phyloP scores from a whole-genome alignment of 2,797 vertebrate species.

The Chiroxiphia lanceolata region DNA sequence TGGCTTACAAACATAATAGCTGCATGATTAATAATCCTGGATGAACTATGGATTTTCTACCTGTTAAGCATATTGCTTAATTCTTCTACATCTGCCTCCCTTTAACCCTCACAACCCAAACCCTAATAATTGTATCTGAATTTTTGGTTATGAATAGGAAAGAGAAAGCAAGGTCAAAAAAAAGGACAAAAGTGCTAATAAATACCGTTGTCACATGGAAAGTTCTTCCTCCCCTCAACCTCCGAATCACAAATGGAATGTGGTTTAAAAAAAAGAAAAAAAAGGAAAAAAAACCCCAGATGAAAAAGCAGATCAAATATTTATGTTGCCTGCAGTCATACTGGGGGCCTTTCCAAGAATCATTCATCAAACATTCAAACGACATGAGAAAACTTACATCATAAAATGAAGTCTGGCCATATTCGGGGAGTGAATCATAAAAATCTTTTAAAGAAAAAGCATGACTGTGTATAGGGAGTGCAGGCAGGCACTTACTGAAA shows the following conservation, averaged over 20 bases:
- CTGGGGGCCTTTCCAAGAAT: slow-evolving; percentile 25
- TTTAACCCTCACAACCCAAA: neutral
- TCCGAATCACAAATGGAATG: neutral
- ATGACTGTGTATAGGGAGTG: neutral
- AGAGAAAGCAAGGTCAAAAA: neutral
- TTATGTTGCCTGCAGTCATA: slow-evolving; percentile 58
- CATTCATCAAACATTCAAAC: neutral
- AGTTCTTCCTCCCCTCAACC: neutral
- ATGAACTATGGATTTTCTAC: neutral
- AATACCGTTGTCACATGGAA: neutral
- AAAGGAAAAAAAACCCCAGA: neutral
- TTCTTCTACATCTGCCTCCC: neutral
- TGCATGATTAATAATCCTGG: neutral
- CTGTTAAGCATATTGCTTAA: neutral
- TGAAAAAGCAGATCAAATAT: slow-evolving; percentile 57
- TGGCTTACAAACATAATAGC: neutral
- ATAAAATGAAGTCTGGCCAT: neutral
- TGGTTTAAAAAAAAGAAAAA: neutral
- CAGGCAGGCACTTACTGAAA: neutral
- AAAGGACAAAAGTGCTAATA: neutral
- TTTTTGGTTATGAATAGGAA: neutral
- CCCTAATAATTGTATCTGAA: neutral
- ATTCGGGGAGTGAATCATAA: neutral
- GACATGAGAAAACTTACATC: slow-evolving; percentile 3
- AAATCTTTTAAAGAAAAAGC: neutral